Evolutionary conservation across 1,140 invertebrate genomes (phyloP), one percentile per base, ranked within the genome.

Genomic region (Neodiprion virginianus): DNA sequence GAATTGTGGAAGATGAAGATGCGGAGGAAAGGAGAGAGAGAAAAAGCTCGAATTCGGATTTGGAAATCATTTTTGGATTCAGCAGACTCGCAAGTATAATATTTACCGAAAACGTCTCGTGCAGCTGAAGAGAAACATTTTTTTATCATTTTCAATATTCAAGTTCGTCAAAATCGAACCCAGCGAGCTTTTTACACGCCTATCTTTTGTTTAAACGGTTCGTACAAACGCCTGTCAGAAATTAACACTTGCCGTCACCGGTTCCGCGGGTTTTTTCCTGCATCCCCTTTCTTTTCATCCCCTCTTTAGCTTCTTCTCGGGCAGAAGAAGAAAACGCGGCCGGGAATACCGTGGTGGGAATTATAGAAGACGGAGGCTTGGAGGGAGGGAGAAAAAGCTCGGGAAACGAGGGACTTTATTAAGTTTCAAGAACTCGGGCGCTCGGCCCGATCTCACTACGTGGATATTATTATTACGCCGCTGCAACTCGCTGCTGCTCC

Each of bases 271-370:
- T 28, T 28, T 28, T 28, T 28, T 28, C 0, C 17, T 17, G 0
- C 17, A 17, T 0, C 17, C 17, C 17, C 17, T 17, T 17, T 17
- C 17, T 17, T 17, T 40, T 40, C 28, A 40, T 40, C 28, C 28
- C 28, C 70, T 69, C 68, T 68, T 76, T 70, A 75, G 74, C 74
- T 74, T 61, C 72, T 75, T 48, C 40, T 68, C 48, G 72, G 67
- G 69, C 72, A 69, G 61, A 48, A 2, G 17, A 1, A 12, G 75
- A 48, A 78, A 69, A 71, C 71, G 48, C 48, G 67, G 50, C 48
- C 66, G n/a, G 67, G 47, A 75, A 49, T 23, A 14, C 65, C 71
- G 73, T 72, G 71, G 75, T 74, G 78, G 78, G 79, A 76, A 79
- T 70, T 78, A 76, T 79, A 70, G 69, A 50, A 66, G 65, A 12